Evolutionary conservation across 2,797 vertebrate genomes (phyloP).

Genomic region (Chelmon rostratus): DNA sequence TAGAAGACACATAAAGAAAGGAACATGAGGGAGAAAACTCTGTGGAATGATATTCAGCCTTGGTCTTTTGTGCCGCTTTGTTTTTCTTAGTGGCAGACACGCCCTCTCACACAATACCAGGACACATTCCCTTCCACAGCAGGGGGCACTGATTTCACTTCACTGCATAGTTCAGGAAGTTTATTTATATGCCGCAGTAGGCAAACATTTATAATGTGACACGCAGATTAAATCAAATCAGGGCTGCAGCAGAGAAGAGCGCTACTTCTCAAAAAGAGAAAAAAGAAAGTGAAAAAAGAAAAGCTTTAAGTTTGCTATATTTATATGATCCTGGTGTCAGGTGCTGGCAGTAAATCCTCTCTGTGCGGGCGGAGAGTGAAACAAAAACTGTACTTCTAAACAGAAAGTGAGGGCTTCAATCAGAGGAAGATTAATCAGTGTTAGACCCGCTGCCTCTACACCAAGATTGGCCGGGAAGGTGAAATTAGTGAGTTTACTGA

Average conservation of each 20-base stretch:
- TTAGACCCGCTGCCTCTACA: background rate
- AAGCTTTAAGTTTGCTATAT: background rate
- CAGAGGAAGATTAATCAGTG: background rate
- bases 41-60: slow-evolving; percentile 22
- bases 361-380: background rate
- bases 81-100: slow-evolving; percentile 36
- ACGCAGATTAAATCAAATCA: background rate
- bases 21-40: slow-evolving; percentile 17
- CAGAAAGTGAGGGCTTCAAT: background rate
- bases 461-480: background rate
- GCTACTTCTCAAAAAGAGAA: background rate
- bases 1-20: slow-evolving; percentile 28
- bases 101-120: slow-evolving; percentile 57
- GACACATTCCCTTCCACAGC: slow-evolving; percentile 39
- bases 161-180: slow-evolving; percentile 18
- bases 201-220: background rate
- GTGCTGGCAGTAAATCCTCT: background rate
- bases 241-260: background rate
- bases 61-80: slow-evolving; percentile 42
- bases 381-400: background rate
- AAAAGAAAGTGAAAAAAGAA: no score
- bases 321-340: background rate
- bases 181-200: slow-evolving; percentile 16
- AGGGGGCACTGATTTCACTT: slow-evolving; percentile 33
- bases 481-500: background rate